Conservation (phyloP, 30 jellyfish, hydroid and myxozoan genomes). For the Pseudorhiza aurosa region DNA sequence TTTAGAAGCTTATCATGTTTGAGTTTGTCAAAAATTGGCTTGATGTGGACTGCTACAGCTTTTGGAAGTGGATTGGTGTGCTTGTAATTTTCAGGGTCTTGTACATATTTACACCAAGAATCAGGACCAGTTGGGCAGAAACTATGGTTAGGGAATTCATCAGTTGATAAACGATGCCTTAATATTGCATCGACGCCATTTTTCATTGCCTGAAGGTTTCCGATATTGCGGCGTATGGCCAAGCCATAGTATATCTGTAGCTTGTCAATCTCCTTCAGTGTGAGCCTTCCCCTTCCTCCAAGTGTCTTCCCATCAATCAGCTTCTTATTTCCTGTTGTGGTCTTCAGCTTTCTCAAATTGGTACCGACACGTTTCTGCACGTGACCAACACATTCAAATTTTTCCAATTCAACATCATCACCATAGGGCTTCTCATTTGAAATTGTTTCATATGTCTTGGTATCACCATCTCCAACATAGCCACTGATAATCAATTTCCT, state of each 20-base stretch:
- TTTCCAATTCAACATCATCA: constrained; percentile 3
- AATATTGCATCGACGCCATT: not conserved
- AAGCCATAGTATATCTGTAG: constrained; percentile 21
- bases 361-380: constrained; percentile 38
- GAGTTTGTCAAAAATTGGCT: constrained; percentile 29
- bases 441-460: not conserved
- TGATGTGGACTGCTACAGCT: constrained; percentile 21
- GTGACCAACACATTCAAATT: constrained; percentile 21
- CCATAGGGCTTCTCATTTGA: constrained; percentile 14
- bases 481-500: not conserved
- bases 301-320: constrained; percentile 28
- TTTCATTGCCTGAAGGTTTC: constrained; percentile 9
- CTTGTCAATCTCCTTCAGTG: constrained; percentile 20
- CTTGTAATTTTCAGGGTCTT: constrained; percentile 1
- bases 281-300: constrained; percentile 42
- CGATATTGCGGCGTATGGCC: constrained; percentile 33
- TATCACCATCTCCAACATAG: constrained; percentile 4
- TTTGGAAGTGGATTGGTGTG: constrained; percentile 14
- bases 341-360: not conserved
- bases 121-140: constrained; percentile 31
- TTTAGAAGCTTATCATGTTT: not conserved
- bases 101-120: constrained; percentile 15
- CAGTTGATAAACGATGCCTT: constrained; percentile 7
- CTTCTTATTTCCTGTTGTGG: not conserved
- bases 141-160: not conserved